Evolutionary conservation across 30 jellyfish, hydroid and myxozoan species (phyloP).

Genomic region (Pseudorhiza aurosa): DNA sequence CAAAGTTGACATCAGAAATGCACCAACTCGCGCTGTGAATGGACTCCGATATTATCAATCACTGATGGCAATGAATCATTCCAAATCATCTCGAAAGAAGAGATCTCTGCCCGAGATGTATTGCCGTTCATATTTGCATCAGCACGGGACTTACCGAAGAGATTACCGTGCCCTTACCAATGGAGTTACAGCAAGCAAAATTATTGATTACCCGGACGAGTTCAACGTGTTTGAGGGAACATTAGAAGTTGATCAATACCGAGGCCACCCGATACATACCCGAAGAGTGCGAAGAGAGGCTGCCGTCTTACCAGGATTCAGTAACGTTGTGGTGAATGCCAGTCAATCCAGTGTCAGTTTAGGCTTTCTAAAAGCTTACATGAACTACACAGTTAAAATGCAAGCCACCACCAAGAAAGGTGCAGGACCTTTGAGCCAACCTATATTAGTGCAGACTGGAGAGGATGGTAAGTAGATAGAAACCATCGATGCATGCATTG

Average conservation of each 20-base stretch:
- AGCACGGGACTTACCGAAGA: too few relatives aligned
- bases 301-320: conserved; percentile 16
- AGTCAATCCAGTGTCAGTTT: conserved; percentile 15
- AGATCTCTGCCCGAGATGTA: conserved; percentile 6
- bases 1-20: conserved; percentile 22
- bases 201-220: too few relatives aligned
- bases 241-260: too few relatives aligned
- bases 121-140: too few relatives aligned
- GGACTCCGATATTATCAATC: conserved; percentile 16
- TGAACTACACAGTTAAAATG: conserved; percentile 45
- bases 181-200: too few relatives aligned
- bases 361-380: conserved; percentile 42
- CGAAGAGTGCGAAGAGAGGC: conserved; percentile 38
- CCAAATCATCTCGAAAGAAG: conserved; percentile 8
- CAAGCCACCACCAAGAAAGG: conserved; percentile 71
- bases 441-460: conserved; percentile 47
- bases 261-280: too few relatives aligned
- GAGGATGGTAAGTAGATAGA: conserved; percentile 45
- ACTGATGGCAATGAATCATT: background rate
- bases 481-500: too few relatives aligned
- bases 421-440: conserved; percentile 50
- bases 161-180: too few relatives aligned
- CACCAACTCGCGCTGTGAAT: conserved; percentile 52
- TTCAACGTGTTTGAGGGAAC: too few relatives aligned
- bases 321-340: conserved; percentile 11